A percentile compares a stretch with the other conserved stretches of the same genome.
Evolutionary conservation across 1,140 invertebrate species (phyloP).

Genomic region (Trinorchestia longiramus): DNA sequence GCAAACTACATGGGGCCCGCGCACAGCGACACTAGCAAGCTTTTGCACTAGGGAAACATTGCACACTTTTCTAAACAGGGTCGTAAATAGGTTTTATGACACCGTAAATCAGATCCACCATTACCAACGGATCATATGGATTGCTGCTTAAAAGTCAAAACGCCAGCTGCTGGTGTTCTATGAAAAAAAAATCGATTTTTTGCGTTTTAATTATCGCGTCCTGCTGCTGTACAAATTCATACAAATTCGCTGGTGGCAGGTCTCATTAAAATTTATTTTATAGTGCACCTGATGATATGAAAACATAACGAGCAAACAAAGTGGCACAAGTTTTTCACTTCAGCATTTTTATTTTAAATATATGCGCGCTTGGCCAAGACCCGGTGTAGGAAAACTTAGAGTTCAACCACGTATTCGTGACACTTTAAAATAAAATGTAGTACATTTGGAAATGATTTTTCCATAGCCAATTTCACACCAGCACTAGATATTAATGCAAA

Average conservation of each 20-base stretch:
- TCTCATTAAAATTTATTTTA: constrained; percentile 4
- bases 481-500: no score
- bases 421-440: no score
- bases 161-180: neutral
- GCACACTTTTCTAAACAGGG: constrained; percentile 25
- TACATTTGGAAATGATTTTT: no score
- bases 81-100: constrained; percentile 11
- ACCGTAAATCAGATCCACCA: constrained; percentile 28
- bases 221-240: neutral
- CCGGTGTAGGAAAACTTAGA: neutral
- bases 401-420: neutral
- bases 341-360: neutral
- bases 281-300: neutral
- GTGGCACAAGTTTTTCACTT: neutral
- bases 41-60: neutral
- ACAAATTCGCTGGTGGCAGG: neutral
- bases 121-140: neutral
- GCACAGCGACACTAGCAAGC: neutral
- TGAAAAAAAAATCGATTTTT: constrained; percentile 15
- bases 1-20: neutral
- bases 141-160: constrained; percentile 7
- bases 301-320: neutral
- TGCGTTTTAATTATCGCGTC: neutral
- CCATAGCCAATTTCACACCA: no score
- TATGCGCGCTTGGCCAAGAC: neutral